These are phyloP conservation scores for Pogoniulus pusillus DNA, from an alignment of 2,797 vertebrate species.

Conservation along the genomic window DNA sequence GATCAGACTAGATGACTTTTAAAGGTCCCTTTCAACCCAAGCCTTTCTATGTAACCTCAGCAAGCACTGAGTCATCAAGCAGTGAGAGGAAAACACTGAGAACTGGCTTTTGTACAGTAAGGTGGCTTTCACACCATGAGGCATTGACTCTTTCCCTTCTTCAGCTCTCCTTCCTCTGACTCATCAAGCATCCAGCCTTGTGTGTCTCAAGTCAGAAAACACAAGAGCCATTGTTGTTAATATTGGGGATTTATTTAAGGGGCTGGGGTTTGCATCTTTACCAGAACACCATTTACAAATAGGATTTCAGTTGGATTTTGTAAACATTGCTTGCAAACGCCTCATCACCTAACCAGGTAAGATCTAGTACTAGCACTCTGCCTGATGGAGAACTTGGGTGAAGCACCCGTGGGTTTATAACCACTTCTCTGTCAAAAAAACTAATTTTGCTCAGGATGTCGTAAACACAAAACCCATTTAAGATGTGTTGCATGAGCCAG, in stretches of 20 bases:
- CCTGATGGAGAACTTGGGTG: background rate
- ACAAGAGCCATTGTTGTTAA: background rate
- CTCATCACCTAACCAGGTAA: background rate
- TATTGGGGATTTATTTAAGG: conserved; percentile 30
- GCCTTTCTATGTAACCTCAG: background rate
- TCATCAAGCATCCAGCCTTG: background rate
- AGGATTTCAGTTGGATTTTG: background rate
- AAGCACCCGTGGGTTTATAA: background rate
- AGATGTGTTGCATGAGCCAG: no score
- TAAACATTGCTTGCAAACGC: background rate
- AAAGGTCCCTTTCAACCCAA: background rate
- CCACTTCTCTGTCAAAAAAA: background rate
- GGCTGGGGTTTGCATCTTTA: background rate
- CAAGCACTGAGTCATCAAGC: background rate
- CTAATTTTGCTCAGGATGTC: background rate
- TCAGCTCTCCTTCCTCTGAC: background rate
- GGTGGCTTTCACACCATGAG: rapidly evolving
- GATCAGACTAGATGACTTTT: background rate
- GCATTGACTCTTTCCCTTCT: background rate
- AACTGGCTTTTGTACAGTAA: background rate
- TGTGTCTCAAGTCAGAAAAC: background rate
- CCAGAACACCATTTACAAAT: background rate
- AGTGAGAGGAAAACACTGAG: background rate
- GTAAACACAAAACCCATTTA: background rate
- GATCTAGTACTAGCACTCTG: background rate